Evolutionary conservation across 2,888 invertebrate species (phyloP), one percentile per base, ranked within the genome.

Genomic region (Andrena fulva): DNA sequence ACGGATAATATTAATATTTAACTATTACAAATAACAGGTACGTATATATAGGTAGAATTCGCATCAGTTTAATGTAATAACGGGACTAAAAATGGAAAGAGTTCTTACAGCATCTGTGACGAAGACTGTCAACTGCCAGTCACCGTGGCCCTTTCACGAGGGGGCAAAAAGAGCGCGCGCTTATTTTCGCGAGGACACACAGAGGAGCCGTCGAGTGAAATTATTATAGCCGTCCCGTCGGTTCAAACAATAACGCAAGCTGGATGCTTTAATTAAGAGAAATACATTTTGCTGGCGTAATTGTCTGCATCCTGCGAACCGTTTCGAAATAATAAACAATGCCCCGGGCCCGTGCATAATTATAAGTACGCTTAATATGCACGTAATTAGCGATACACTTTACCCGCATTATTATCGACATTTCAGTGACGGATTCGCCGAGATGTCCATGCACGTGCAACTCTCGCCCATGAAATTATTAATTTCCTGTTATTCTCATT

Each of bases 231-330:
- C 31, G 42, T 5, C 12, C 54, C 16, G 56, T 16, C 31, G 20
- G 68, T 74, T 62, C 50, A 82, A 78, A 84, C 72, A 78, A 75
- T 74, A 76, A 69, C 12, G 69, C 20, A 64, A n/a, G 42, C 42
- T 12, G 31, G 59, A 20, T 29, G 72, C 64, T 84, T 82, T 82
- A 84, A 84, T 84, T 82, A 78, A 84, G 72, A 66, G 71, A 78
- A 82, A 74, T 75, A 78, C 62, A 68, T 78, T 54, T 59, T 24
- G 54, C 50, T 5, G 24, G 35, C 63, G 64, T 54, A 66, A 74
- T 62, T 69, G 70, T 77, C 33, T 16, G 64, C 48, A 60, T 50
- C 59, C 70, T 59, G 67, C 71, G 64, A 69, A 75, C 77, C 68
- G 74, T 84, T 82, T 35, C 52, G 3, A 52, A 82, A 84, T 75